Percentiles rank a stretch among this genome's conserved stretches.
Conservation (phyloP, 2,888 invertebrate species). For the Parascotia fuliginaria region DNA sequence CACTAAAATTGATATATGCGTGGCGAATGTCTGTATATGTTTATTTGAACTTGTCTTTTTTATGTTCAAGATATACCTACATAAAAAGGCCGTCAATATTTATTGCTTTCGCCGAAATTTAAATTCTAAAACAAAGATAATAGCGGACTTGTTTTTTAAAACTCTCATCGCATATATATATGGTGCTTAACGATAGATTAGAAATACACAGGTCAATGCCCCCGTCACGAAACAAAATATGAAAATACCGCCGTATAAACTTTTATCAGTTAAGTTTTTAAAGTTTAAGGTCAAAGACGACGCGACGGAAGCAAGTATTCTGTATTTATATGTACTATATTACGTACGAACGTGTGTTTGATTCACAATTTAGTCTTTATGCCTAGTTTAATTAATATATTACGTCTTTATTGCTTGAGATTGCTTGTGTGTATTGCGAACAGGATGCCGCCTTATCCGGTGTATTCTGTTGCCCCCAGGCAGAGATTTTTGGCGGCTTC, state of each 20-base stretch:
- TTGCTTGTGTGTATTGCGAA: slow-evolving; percentile 15
- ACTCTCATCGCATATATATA: not conserved
- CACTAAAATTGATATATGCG: too few species aligned
- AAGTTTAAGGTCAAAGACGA: slow-evolving; percentile 12
- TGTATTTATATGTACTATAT: slow-evolving; percentile 1
- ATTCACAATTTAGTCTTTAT: slow-evolving; percentile 11
- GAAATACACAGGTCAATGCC: slow-evolving; percentile 37
- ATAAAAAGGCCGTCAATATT: too few species aligned
- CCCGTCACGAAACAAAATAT: slow-evolving; percentile 18
- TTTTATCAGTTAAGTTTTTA: not conserved
- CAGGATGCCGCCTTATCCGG: slow-evolving; percentile 42
- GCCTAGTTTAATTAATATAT: slow-evolving; percentile 14
- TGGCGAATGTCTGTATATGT: too few species aligned
- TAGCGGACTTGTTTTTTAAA: not conserved
- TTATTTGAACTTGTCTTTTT: too few species aligned
- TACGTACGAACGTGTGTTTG: not conserved
- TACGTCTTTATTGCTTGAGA: slow-evolving; percentile 15
- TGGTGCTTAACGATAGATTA: slow-evolving; percentile 11
- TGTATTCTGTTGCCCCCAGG: slow-evolving; percentile 23
- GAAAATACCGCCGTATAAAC: not conserved
- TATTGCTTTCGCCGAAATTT: too few species aligned
- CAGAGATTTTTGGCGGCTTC: slow-evolving; percentile 14
- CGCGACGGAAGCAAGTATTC: slow-evolving; percentile 4
- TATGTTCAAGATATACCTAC: too few species aligned
- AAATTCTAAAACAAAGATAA: not conserved